These are phyloP conservation scores for Manis pentadactyla DNA, from an alignment of 2,797 vertebrate genomes.

Conservation along the genomic window DNA sequence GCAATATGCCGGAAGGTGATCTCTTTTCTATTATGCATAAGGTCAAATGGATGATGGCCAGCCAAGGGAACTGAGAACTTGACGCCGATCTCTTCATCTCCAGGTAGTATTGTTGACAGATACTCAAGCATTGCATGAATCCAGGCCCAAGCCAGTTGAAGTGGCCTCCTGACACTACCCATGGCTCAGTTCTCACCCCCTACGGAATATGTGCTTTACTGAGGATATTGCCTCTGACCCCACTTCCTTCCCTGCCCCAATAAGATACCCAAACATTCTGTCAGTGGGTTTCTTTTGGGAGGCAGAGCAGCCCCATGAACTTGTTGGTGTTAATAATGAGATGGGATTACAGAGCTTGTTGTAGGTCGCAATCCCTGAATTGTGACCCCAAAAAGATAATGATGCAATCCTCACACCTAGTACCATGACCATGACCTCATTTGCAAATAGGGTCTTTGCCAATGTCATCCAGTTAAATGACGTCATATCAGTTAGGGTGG, in stretches of 20 bases:
- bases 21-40: constrained; percentile 65
- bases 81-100: background rate
- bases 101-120: background rate
- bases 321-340: background rate
- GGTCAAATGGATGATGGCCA: constrained; percentile 63
- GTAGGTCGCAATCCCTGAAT: background rate
- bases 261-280: background rate
- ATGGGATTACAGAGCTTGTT: background rate
- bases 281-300: background rate
- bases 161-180: background rate
- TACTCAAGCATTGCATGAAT: background rate
- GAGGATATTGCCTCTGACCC: background rate
- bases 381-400: background rate
- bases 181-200: background rate
- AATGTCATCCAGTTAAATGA: background rate
- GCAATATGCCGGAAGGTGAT: constrained; percentile 50
- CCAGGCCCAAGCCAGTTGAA: background rate
- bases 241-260: background rate
- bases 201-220: background rate
- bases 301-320: background rate
- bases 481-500: background rate
- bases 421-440: background rate
- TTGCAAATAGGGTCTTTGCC: background rate
- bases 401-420: background rate
- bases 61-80: background rate